Evolutionary conservation across 1,140 invertebrate genomes (phyloP).

Genomic region (Drosophila elegans): DNA sequence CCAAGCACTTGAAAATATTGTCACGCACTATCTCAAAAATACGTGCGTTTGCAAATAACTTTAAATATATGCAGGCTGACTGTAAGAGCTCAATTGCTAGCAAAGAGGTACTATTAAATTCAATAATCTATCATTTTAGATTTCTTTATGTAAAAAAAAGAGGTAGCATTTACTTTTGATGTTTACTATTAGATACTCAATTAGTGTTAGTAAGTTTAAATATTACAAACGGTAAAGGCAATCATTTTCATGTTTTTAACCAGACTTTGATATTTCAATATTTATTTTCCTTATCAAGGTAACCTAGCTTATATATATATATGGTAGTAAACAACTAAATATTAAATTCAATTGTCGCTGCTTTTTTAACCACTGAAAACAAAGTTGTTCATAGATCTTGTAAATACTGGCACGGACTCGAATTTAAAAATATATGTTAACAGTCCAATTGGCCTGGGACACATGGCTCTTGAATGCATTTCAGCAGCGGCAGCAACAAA

Average conservation of each 20-base stretch:
- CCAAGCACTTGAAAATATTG: constrained; percentile 65
- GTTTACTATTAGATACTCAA: neutral
- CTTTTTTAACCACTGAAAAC: neutral
- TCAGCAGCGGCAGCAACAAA: neutral
- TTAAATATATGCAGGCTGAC: constrained; percentile 3
- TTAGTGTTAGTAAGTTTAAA: neutral
- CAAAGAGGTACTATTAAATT: neutral
- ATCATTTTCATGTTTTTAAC: neutral
- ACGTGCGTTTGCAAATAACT: constrained; percentile 9
- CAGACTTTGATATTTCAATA: neutral
- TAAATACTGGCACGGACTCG: constrained; percentile 54
- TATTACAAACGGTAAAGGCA: neutral
- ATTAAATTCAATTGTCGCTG: neutral
- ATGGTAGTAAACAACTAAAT: too few species aligned
- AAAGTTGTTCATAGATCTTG: constrained; percentile 38
- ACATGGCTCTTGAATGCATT: constrained; percentile 62
- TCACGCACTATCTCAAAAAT: constrained; percentile 34
- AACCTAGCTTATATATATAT: too few species aligned
- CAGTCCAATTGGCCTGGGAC: neutral
- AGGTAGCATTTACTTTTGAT: too few species aligned
- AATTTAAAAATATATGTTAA: constrained; percentile 3
- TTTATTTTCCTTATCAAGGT: too few species aligned
- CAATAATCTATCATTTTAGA: neutral
- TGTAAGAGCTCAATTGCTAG: neutral
- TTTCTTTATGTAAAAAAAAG: too few species aligned